Percentiles rank a stretch among this genome's conserved stretches.
These are phyloP conservation scores for Coturnix japonica DNA, from an alignment of 2,113 vertebrate species.

Conservation along the genomic window DNA sequence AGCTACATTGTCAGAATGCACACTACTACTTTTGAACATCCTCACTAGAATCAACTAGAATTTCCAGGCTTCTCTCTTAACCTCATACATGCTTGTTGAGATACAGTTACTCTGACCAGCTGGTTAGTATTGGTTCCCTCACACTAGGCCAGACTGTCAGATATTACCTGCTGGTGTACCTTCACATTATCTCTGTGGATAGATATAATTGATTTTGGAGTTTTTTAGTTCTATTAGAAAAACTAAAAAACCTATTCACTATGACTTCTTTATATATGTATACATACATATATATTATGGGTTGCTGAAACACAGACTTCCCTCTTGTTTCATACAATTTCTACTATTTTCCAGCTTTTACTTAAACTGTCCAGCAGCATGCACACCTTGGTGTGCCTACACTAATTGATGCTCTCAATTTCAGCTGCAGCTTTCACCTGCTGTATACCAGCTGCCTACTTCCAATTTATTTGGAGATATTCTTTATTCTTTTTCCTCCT, in stretches of 20 bases:
- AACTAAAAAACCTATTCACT: background rate
- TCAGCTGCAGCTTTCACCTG: background rate
- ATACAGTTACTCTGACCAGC: background rate
- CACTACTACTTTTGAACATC: background rate
- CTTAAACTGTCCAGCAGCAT: background rate
- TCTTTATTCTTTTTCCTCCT: constrained; percentile 12
- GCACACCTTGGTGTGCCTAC: background rate
- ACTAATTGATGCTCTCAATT: background rate
- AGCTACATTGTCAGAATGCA: background rate
- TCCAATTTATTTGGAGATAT: constrained; percentile 42
- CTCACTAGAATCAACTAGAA: fast-evolving
- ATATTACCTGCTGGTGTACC: background rate
- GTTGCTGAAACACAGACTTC: background rate
- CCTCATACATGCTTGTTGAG: background rate
- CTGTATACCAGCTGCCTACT: background rate
- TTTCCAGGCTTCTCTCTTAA: fast-evolving
- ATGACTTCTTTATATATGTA: background rate
- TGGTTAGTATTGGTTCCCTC: background rate
- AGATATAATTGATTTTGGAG: background rate
- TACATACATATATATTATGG: background rate
- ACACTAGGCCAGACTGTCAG: background rate
- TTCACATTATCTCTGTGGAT: background rate
- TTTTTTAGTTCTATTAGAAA: background rate
- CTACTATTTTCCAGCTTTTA: background rate
- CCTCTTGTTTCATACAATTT: background rate